Base-by-base conservation (phyloP, 1,140 invertebrate species). In the Macrobrachium nipponense region DNA sequence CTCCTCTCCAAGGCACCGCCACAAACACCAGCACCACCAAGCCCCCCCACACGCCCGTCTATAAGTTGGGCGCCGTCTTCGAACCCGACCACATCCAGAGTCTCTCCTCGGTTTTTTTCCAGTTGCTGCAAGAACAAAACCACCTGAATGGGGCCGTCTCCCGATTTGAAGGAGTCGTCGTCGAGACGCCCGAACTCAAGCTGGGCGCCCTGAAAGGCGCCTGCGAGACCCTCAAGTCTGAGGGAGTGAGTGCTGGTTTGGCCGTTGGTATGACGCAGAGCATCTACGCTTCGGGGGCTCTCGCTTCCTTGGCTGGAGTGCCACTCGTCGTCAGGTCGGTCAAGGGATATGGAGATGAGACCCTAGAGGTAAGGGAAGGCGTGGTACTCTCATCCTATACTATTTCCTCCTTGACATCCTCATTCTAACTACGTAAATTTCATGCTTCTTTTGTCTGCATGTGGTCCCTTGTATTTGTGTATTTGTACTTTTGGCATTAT, bases 261-360 rank as follows among this genome's bases (percentile, higher is more conserved):
- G 78, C 83, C 27, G 83, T 80, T 60, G 83, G 83, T 4, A 68
- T 79, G 77, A 86, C 76, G 7, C 83, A 86, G 77, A 86, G 83
- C 62, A 79, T 86, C 66, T 86, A 86, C 59, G 77, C 83, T 23
- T 79, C 83, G 2, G 83, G 83, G 23, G 80, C 83, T 23, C 83
- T 86, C 59, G 83, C 83, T 11, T 86, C 83, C 51, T 43, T 86
- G 83, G 77, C 83, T 36, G 83, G 83, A 36, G 83, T 86, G 59
- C 70, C 83, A 10, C 83, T 86, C 83, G 80, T 86, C 68, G 77
- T 78, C 68, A 86, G 83, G 83, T 80, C 83, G 77, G 44, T 86
- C 59, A 73, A 62, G 68, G 83, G 83, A 17, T 86, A 86, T 76
- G 43, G 77, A 43, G 83, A 86, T 68, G 83, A 86, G 20, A 86